These are phyloP conservation scores for Andricus curvator DNA, from an alignment of 2,888 invertebrate species.

Conservation along the genomic window DNA sequence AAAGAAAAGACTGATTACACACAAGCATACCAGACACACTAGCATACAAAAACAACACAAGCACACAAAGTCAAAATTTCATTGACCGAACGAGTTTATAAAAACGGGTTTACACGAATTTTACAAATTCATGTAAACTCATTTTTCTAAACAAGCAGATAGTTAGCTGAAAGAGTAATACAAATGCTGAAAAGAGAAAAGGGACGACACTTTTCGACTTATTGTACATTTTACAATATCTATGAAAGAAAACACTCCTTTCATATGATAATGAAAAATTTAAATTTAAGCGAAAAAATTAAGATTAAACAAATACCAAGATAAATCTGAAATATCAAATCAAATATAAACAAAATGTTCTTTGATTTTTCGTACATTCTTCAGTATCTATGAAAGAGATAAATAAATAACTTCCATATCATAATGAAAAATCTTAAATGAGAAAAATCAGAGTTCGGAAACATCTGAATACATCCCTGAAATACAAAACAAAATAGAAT, in stretches of 20 bases:
- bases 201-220: too few relatives aligned
- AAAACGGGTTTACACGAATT: background rate
- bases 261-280: background rate
- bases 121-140: background rate
- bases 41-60: background rate
- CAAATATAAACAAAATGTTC: too few relatives aligned
- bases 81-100: background rate
- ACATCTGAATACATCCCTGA: background rate
- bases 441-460: background rate
- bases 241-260: background rate
- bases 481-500: background rate
- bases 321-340: background rate
- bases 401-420: background rate
- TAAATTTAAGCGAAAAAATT: background rate
- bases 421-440: background rate
- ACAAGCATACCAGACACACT: background rate
- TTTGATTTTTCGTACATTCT: background rate
- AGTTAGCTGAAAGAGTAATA: background rate
- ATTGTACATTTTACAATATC: background rate
- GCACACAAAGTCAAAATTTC: background rate
- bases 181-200: background rate
- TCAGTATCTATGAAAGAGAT: background rate
- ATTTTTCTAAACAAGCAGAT: conserved; percentile 10
- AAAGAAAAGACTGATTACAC: background rate
- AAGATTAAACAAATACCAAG: background rate